Evolutionary conservation across 2,888 invertebrate species (phyloP).

Genomic region (Morpho achilles): DNA sequence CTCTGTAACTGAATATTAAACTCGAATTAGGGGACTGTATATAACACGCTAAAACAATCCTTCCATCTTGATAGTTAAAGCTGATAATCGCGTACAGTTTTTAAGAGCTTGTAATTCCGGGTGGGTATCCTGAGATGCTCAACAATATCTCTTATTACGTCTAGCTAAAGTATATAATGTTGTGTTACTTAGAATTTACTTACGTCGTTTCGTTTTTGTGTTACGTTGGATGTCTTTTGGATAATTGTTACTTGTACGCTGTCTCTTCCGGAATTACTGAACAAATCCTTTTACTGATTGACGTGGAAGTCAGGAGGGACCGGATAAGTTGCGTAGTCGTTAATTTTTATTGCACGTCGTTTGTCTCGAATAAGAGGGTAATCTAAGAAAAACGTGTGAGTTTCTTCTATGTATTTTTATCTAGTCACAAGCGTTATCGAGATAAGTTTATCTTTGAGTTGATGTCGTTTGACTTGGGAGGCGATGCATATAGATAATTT

Average conservation of each 20-base stretch:
- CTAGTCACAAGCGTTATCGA: too few species aligned
- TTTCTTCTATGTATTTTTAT: neutral
- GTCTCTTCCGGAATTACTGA: slow-evolving; percentile 73
- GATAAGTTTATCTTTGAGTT: neutral
- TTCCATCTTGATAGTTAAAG: too few species aligned
- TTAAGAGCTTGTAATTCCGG: slow-evolving; percentile 1
- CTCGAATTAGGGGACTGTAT: slow-evolving; percentile 46
- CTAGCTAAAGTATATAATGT: slow-evolving; percentile 39
- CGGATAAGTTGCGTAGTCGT: slow-evolving; percentile 39
- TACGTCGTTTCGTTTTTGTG: slow-evolving; percentile 30
- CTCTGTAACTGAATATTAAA: slow-evolving; percentile 74
- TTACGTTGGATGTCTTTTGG: slow-evolving; percentile 49
- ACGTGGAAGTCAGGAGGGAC: slow-evolving; percentile 48
- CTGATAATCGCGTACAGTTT: too few species aligned
- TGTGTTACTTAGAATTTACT: slow-evolving; percentile 29
- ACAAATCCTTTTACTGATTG: slow-evolving; percentile 74
- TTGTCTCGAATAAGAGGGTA: slow-evolving; percentile 29
- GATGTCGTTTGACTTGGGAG: too few species aligned
- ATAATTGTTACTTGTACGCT: slow-evolving; percentile 75
- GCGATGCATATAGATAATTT: too few species aligned
- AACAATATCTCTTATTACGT: slow-evolving; percentile 37
- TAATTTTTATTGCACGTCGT: slow-evolving; percentile 62
- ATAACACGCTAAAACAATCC: too few species aligned
- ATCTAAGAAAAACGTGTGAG: slow-evolving; percentile 1
- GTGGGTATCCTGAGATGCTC: slow-evolving; percentile 17